Evolutionary conservation across 2,113 vertebrate species (phyloP).

Genomic region (Triplophysa siluroides): DNA sequence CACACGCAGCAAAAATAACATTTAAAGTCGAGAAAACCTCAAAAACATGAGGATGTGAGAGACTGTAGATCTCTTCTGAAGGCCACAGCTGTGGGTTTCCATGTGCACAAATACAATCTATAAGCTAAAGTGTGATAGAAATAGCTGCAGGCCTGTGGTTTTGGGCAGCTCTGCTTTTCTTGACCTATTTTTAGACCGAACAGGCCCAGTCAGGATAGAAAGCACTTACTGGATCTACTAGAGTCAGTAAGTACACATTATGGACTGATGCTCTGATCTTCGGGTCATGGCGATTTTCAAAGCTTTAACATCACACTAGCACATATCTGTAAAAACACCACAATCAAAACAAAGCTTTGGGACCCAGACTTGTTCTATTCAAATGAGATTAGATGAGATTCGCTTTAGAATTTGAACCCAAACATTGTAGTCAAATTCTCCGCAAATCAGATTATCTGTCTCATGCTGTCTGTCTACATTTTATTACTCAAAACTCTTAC

Average conservation of each 20-base stretch:
- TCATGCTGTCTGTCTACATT: too few species aligned
- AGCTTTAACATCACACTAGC: background rate
- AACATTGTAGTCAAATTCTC: too few species aligned
- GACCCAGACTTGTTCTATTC: too few species aligned
- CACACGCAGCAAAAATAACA: slow-evolving; percentile 9
- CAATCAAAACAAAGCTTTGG: background rate
- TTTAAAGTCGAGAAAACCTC: slow-evolving; percentile 15
- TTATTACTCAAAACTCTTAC: background rate
- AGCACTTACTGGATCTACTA: slow-evolving; percentile 18
- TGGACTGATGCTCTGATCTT: background rate
- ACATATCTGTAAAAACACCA: background rate
- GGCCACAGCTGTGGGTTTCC: background rate
- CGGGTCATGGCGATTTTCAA: background rate
- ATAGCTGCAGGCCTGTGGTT: slow-evolving; percentile 25
- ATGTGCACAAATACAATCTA: slow-evolving; percentile 13
- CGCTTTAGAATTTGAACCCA: too few species aligned
- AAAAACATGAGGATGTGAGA: background rate
- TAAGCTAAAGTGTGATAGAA: slow-evolving; percentile 19
- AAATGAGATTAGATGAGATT: too few species aligned
- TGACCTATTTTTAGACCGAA: slow-evolving; percentile 38
- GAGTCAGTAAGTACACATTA: background rate
- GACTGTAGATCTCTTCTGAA: slow-evolving; percentile 28
- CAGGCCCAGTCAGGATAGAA: slow-evolving; percentile 20
- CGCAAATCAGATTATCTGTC: too few species aligned
- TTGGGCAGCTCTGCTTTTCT: slow-evolving; percentile 4